These are phyloP conservation scores for Polyommatus iphigenia DNA, from an alignment of 2,888 invertebrate species.

Conservation along the genomic window DNA sequence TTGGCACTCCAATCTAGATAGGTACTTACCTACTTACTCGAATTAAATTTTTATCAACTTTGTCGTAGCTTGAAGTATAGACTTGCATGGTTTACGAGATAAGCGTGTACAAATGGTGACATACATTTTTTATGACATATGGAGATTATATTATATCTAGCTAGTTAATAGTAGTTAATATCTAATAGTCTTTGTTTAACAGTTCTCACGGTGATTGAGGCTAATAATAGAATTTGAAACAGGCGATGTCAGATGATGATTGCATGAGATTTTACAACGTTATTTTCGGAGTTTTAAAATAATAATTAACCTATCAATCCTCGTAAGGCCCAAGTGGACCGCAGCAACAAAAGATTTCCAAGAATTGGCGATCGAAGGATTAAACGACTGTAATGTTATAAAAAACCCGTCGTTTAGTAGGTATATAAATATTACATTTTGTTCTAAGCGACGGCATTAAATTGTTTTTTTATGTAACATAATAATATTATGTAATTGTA, in stretches of 20 bases:
- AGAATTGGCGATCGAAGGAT: too few species aligned
- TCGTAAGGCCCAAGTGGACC: too few species aligned
- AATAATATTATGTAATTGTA: too few species aligned
- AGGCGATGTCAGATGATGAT: neutral
- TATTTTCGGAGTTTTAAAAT: neutral
- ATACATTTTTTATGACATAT: constrained; percentile 11
- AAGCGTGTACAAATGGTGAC: neutral
- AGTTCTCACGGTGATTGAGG: constrained; percentile 24
- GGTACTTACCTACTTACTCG: neutral
- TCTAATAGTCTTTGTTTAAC: neutral
- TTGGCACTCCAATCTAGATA: neutral
- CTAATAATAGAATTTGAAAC: constrained; percentile 15
- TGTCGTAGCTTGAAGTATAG: neutral
- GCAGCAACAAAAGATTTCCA: too few species aligned
- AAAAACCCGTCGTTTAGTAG: too few species aligned
- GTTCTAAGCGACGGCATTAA: too few species aligned
- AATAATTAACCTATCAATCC: too few species aligned
- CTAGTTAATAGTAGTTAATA: constrained; percentile 9
- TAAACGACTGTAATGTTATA: neutral
- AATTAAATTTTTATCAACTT: too few species aligned
- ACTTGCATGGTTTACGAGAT: neutral
- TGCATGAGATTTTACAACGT: neutral
- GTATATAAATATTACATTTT: too few species aligned
- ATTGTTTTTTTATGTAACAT: too few species aligned
- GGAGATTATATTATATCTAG: neutral